These are phyloP conservation scores for Drosophila neoperkinsi DNA, from an alignment of 2,888 invertebrate genomes.

Conservation along the genomic window DNA sequence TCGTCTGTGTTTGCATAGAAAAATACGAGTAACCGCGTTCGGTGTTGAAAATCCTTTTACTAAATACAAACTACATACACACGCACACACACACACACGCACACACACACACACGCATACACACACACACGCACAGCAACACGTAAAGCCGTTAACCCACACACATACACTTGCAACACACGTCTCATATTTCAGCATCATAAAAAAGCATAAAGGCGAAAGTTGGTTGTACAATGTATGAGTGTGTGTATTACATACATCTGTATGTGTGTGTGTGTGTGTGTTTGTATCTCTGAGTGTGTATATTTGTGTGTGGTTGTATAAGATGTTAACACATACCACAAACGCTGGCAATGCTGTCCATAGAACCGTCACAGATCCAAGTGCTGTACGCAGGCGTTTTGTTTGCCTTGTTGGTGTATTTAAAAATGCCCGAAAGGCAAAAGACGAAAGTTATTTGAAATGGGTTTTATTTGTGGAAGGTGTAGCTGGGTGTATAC, in stretches of 20 bases:
- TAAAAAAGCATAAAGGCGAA: conserved; percentile 59
- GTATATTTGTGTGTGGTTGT: neutral
- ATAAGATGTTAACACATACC: conserved; percentile 35
- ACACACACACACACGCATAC: neutral
- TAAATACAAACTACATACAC: conserved; percentile 67
- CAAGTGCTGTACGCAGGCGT: conserved; percentile 35
- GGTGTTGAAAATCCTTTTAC: conserved; percentile 68
- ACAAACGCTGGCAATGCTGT: conserved; percentile 4
- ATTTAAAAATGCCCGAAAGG: conserved; percentile 71
- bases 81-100: conserved; percentile 6
- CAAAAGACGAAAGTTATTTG: conserved; percentile 47
- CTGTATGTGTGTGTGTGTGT: neutral
- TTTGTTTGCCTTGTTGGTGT: conserved; percentile 34
- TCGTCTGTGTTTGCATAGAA: conserved; percentile 66
- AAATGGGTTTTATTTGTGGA: conserved; percentile 43
- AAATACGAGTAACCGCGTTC: conserved; percentile 47
- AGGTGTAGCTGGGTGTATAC: conserved; percentile 20
- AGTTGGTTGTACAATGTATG: conserved; percentile 15
- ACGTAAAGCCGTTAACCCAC: conserved; percentile 45
- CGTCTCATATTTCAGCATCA: conserved; percentile 67
- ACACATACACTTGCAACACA: conserved; percentile 34
- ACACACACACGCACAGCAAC: conserved; percentile 25
- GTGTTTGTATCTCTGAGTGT: neutral
- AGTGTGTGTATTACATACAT: conserved; percentile 3
- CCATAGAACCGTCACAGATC: conserved; percentile 20